Base-by-base conservation (phyloP, 2,888 invertebrate genomes). In the Adineta ricciae region DNA sequence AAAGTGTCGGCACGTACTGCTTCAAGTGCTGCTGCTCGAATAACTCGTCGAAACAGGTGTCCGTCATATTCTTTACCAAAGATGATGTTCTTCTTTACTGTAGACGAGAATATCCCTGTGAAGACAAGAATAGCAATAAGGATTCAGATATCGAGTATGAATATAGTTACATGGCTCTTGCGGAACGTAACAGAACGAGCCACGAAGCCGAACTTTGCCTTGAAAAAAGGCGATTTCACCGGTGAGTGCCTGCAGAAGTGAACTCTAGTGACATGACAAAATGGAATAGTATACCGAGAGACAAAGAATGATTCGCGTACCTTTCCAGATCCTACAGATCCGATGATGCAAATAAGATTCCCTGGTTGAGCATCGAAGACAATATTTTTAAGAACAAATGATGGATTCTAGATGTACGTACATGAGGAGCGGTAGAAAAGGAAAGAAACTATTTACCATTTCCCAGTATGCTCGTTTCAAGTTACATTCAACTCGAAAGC, bases 291-390 rank as follows among this genome's bases (percentile, higher is more conserved):
- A 27, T 73, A 38, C 24, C 24, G 3, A 7, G 21, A 14, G 9
- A 32, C n/a, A 14, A 3, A 64, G 8, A 49, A 49, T 49, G 14
- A 49, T 11, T 49, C 19, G 32, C 19, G 19, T 7, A 92, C 78
- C 7, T 78, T 78, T 9, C 78, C 78, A 41, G 78, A 41, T 2
- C 78, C 78, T 9, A 78, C 78, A n/a, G 78, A 24, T 9, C 78
- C 78, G 36, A 78, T 78, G 14, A 78, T n/a, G 24, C 41, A 38
- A 8, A 78, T 78, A 5, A 78, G 11, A 41, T 78, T 24, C 5
- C 78, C 78, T 78, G 78, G 41, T 9, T 78, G 78, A 78, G 78
- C 78, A 78, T 78, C 5, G 8, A 78, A n/a, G 38, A n/a, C 14
- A 8, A 78, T 78, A 38, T 78, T 78, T 78, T 41, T 41, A 1